Conservation (phyloP, 37 sponge, comb jelly and placozoan species). For the Aphrocallistes beatrix region DNA sequence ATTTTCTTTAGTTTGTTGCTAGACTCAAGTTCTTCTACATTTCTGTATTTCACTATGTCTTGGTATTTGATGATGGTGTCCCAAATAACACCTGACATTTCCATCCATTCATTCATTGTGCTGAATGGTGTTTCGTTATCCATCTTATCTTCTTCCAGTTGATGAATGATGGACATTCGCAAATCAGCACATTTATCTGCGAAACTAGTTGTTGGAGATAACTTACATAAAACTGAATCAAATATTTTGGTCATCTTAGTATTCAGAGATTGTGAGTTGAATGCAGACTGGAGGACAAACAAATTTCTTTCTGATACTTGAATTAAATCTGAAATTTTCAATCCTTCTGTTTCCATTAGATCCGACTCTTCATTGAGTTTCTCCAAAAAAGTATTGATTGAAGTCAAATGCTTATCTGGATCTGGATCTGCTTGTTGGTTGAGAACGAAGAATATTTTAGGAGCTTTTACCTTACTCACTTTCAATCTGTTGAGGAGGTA, state of each 20-base stretch:
- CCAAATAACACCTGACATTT: background rate
- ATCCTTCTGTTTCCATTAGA: background rate
- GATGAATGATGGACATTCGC: background rate
- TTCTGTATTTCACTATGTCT: background rate
- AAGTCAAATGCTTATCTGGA: background rate
- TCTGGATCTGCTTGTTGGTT: conserved; percentile 17
- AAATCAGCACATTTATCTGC: background rate
- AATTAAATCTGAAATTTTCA: background rate
- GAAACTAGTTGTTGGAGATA: background rate
- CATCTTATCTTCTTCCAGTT: background rate
- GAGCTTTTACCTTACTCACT: background rate
- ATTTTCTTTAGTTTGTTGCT: background rate
- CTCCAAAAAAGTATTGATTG: background rate
- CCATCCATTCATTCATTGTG: background rate
- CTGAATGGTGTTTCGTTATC: background rate
- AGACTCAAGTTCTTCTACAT: background rate
- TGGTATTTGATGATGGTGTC: background rate
- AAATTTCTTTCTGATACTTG: background rate
- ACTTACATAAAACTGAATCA: background rate
- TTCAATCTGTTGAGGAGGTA: background rate
- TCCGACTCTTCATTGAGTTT: background rate
- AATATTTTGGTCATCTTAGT: background rate
- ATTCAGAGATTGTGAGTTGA: background rate
- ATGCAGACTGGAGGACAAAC: background rate
- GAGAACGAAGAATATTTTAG: background rate